A percentile compares a stretch with the other conserved stretches of the same genome.
Conservation (phyloP, 2,113 vertebrate genomes). For the Puma concolor region DNA sequence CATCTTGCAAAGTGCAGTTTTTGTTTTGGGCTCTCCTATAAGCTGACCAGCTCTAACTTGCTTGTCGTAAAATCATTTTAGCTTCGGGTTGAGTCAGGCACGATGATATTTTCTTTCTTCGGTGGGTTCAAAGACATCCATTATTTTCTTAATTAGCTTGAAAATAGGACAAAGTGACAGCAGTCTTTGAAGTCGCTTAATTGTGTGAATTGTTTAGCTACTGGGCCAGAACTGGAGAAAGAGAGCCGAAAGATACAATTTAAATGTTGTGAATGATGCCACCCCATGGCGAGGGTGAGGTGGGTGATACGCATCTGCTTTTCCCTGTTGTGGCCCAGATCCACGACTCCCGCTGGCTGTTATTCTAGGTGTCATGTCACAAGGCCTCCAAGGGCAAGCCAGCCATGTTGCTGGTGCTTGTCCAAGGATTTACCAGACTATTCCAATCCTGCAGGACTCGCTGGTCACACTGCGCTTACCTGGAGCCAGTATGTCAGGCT, state of each 20-base stretch:
- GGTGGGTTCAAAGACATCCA: not conserved
- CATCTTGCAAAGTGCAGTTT: conserved; percentile 33
- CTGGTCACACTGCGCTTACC: not conserved
- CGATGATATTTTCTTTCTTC: not conserved
- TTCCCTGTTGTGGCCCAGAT: not conserved
- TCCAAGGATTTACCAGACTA: not conserved
- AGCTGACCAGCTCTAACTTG: not conserved
- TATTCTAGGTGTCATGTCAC: not conserved
- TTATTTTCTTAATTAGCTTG: conserved; percentile 60
- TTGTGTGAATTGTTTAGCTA: not conserved
- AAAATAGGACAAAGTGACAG: conserved; percentile 32
- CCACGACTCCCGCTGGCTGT: not conserved
- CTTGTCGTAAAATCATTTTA: not conserved
- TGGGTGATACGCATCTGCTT: not conserved
- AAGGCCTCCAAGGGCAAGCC: not conserved
- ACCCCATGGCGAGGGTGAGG: not conserved
- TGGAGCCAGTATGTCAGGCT: not conserved
- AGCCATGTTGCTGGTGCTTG: not conserved
- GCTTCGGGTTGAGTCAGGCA: conserved; percentile 14
- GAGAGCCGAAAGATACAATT: not conserved
- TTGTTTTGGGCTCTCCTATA: conserved; percentile 9
- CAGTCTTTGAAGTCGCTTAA: conserved; percentile 18
- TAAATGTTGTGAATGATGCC: not conserved
- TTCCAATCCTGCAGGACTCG: not conserved
- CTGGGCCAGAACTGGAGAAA: not conserved